Conservation (phyloP, 2,797 vertebrate genomes). For the Tragelaphus oryx region DNA sequence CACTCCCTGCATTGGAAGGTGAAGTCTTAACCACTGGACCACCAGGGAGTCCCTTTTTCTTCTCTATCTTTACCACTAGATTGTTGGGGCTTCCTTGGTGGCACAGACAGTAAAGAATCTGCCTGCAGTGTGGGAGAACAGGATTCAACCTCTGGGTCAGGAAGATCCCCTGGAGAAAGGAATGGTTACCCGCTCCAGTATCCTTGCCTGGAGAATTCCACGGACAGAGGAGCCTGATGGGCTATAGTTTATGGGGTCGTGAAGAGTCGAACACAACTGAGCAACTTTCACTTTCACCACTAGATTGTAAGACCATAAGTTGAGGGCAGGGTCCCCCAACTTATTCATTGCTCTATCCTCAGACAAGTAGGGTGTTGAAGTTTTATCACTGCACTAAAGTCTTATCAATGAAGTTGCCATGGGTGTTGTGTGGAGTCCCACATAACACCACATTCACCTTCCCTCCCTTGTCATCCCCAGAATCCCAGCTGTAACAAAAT, state of each 20-base stretch:
- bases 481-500: slow-evolving; percentile 41
- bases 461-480: not conserved
- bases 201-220: not conserved
- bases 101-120: not conserved
- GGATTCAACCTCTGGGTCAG: not conserved
- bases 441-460: not conserved
- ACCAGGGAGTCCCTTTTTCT: not conserved
- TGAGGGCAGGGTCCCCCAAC: not conserved
- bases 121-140: not conserved
- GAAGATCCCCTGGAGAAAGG: not conserved
- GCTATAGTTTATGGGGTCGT: not conserved
- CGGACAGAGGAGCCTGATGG: not conserved
- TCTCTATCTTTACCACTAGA: not conserved
- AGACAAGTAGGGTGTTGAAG: not conserved
- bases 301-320: not conserved
- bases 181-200: not conserved
- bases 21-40: not conserved
- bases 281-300: not conserved
- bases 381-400: not conserved
- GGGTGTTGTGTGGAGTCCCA: not conserved
- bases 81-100: not conserved
- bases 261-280: not conserved
- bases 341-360: not conserved
- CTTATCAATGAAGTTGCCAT: not conserved
- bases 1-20: not conserved